A percentile compares a stretch with the other conserved stretches of the same genome.
phyloP scores from a whole-genome alignment of 2,113 vertebrate genomes.

The Melanotaenia duboulayi region DNA sequence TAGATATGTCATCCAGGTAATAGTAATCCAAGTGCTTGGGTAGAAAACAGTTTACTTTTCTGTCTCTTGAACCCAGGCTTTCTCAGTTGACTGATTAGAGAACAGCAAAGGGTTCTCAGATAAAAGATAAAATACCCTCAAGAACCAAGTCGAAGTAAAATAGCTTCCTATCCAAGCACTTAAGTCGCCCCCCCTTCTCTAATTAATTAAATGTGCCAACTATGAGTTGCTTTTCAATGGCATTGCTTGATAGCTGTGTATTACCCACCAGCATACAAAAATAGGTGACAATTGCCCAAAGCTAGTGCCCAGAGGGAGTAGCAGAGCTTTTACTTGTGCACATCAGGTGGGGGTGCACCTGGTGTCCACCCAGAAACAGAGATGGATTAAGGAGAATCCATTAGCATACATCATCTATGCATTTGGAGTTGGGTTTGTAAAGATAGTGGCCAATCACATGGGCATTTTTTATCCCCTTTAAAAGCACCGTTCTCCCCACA shows the following conservation, averaged over 20 bases:
- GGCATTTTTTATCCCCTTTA: slow-evolving; percentile 72
- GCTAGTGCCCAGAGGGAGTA: slow-evolving; percentile 16
- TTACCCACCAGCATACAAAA: slow-evolving; percentile 4
- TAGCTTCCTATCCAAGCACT: not conserved
- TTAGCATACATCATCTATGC: slow-evolving; percentile 73
- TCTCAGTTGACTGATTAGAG: not conserved
- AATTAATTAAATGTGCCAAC: not conserved
- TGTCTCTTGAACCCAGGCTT: slow-evolving; percentile 2
- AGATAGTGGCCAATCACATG: slow-evolving; percentile 58
- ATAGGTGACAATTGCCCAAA: slow-evolving; percentile 1
- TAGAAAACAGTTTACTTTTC: not conserved
- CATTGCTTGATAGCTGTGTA: slow-evolving; percentile 8
- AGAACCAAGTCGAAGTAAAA: not conserved
- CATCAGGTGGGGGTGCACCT: slow-evolving; percentile 54
- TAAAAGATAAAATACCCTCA: not conserved
- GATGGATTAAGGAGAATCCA: slow-evolving; percentile 69
- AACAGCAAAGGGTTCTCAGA: not conserved
- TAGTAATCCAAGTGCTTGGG: not conserved
- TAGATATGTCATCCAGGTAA: slow-evolving; percentile 5
- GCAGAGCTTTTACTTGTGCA: slow-evolving; percentile 44
- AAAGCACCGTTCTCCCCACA: slow-evolving; percentile 61
- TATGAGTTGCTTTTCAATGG: not conserved
- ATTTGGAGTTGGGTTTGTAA: slow-evolving; percentile 63
- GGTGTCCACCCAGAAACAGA: slow-evolving; percentile 39
- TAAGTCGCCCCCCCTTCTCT: not conserved